phyloP scores from a whole-genome alignment of 2,888 invertebrate species.

The Disparrhopalites patrizii region DNA sequence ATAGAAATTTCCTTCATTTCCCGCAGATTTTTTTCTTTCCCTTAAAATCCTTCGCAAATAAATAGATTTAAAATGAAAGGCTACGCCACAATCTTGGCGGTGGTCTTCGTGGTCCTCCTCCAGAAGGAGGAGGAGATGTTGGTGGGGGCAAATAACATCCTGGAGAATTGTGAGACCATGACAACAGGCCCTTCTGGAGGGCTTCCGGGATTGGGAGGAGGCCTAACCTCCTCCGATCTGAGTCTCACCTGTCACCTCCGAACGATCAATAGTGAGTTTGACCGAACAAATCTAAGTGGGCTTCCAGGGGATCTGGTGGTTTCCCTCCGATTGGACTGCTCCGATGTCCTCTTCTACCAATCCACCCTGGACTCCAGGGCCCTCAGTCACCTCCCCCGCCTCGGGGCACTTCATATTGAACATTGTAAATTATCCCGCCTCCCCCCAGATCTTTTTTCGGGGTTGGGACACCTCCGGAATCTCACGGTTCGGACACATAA shows the following conservation, averaged over 20 bases:
- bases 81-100: background rate
- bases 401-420: constrained; percentile 74
- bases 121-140: too few species aligned
- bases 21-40: too few species aligned
- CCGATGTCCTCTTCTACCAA: constrained; percentile 72
- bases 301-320: constrained; percentile 75
- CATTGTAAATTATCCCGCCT: constrained; percentile 82
- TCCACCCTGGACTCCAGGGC: constrained; percentile 65
- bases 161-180: constrained; percentile 8
- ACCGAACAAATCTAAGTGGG: constrained; percentile 81
- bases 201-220: too few species aligned
- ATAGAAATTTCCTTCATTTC: too few species aligned
- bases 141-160: too few species aligned
- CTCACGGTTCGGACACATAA: constrained; percentile 80
- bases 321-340: constrained; percentile 72
- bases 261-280: constrained; percentile 81
- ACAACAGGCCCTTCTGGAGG: background rate
- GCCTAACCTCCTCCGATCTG: too few species aligned
- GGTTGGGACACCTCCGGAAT: constrained; percentile 76
- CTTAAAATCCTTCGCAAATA: too few species aligned
- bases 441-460: constrained; percentile 73
- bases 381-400: constrained; percentile 72
- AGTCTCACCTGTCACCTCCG: constrained; percentile 73
- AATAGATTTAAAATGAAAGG: background rate
- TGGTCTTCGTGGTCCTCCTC: background rate